Conservation (phyloP, 2,888 invertebrate genomes). For the Emesis russula region DNA sequence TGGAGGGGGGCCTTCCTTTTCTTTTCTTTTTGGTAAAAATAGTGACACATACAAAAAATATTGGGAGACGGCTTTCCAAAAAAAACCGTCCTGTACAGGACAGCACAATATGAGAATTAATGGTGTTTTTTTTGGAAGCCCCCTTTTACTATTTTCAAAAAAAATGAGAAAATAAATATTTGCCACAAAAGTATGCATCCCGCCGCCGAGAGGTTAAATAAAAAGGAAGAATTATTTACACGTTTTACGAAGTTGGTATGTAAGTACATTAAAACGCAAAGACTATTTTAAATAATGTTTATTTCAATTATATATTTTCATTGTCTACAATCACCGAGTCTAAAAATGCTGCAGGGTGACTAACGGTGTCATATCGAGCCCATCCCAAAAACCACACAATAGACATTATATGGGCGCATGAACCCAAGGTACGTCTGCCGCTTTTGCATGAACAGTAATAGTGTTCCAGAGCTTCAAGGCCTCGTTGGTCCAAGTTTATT, state of each 20-base stretch:
- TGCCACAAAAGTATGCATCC: constrained; percentile 9
- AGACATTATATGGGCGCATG: constrained; percentile 10
- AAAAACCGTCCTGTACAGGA: not conserved
- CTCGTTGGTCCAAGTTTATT: constrained; percentile 20
- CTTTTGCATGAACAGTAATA: constrained; percentile 17
- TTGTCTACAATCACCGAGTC: constrained; percentile 24
- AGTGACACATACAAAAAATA: not conserved
- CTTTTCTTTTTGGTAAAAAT: constrained; percentile 6
- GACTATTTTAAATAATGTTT: constrained; percentile 27
- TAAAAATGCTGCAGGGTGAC: constrained; percentile 34
- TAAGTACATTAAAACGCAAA: constrained; percentile 30
- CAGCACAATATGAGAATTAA: not conserved
- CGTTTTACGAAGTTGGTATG: constrained; percentile 18
- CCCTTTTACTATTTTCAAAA: not conserved
- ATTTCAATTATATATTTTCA: constrained; percentile 36
- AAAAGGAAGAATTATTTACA: not conserved
- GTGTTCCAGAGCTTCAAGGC: not conserved
- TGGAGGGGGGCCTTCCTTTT: constrained; percentile 6
- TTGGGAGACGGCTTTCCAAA: not conserved
- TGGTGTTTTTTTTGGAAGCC: not conserved
- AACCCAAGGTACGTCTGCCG: constrained; percentile 18
- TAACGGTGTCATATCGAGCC: constrained; percentile 28
- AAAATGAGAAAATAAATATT: constrained; percentile 10
- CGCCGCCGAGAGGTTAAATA: constrained; percentile 20
- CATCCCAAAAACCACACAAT: constrained; percentile 26